Conservation (phyloP, 2,797 vertebrate genomes). For the Oophaga sylvatica region DNA sequence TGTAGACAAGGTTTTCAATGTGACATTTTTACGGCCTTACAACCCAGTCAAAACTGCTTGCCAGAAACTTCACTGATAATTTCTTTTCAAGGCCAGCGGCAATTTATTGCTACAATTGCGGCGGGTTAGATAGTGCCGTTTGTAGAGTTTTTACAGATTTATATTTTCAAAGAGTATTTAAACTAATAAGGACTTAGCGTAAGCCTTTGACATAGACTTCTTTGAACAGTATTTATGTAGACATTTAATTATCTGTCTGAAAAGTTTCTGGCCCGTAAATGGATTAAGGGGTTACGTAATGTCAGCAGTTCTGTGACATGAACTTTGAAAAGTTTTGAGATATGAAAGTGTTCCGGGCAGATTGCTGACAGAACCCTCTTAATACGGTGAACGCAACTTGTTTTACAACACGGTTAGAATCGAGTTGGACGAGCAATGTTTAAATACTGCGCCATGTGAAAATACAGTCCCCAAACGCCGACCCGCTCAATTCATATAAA, state of each 20-base stretch:
- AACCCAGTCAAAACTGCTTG: not conserved
- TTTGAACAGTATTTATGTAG: conserved; percentile 50
- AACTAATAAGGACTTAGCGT: conserved; percentile 21
- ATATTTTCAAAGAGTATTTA: conserved; percentile 32
- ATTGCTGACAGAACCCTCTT: conserved; percentile 26
- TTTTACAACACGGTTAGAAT: conserved; percentile 8
- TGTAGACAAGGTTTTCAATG: not conserved
- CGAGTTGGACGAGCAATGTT: not conserved
- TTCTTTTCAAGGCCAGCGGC: conserved; percentile 8
- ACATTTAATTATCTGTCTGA: conserved; percentile 51
- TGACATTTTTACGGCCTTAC: not conserved
- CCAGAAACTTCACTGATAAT: not conserved
- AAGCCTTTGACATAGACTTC: conserved; percentile 36
- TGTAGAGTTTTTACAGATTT: conserved; percentile 32
- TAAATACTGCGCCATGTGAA: conserved; percentile 17
- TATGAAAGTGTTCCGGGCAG: conserved; percentile 23
- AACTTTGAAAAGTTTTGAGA: conserved; percentile 44
- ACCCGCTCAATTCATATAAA: not conserved
- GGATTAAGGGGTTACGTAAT: conserved; percentile 47
- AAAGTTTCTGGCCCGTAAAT: conserved; percentile 38
- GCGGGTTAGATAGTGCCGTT: conserved; percentile 6
- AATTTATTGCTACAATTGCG: conserved; percentile 4
- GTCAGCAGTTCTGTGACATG: conserved; percentile 39
- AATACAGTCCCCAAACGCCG: not conserved
- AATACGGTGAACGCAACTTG: not conserved